Evolutionary conservation across 2,113 vertebrate genomes (phyloP).

Genomic region (Etia nguti): DNA sequence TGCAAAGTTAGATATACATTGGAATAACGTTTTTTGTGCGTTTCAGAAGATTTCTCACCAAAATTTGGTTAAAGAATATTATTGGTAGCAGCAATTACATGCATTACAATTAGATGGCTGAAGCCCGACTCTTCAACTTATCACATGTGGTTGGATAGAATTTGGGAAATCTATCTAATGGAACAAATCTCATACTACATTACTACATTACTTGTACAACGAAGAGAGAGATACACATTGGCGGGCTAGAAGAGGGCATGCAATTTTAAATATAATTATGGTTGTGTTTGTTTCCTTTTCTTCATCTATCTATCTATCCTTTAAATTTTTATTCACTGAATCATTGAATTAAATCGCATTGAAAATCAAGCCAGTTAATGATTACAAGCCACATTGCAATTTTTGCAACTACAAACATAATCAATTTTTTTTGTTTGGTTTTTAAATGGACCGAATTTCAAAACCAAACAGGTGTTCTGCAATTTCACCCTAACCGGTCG

Average conservation of each 20-base stretch:
- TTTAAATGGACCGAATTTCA: rapidly evolving
- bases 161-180: neutral
- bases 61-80: neutral
- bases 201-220: neutral
- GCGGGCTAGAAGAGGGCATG: neutral
- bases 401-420: neutral
- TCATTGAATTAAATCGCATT: neutral
- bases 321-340: too few species aligned
- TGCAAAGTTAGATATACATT: neutral
- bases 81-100: neutral
- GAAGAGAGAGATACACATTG: neutral
- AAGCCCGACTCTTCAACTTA: neutral
- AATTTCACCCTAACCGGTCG: neutral
- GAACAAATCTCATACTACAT: neutral
- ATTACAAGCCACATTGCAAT: neutral
- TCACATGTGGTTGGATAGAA: neutral
- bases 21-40: rapidly evolving
- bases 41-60: neutral
- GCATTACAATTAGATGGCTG: neutral
- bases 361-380: neutral
- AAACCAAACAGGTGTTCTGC: neutral
- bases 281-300: neutral
- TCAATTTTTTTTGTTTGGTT: neutral
- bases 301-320: neutral
- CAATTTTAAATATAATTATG: neutral